A percentile compares a stretch with the other conserved stretches of the same genome.
Evolutionary conservation across 2,797 vertebrate genomes (phyloP).

Genomic region (Sternarchorhynchus goeldii): DNA sequence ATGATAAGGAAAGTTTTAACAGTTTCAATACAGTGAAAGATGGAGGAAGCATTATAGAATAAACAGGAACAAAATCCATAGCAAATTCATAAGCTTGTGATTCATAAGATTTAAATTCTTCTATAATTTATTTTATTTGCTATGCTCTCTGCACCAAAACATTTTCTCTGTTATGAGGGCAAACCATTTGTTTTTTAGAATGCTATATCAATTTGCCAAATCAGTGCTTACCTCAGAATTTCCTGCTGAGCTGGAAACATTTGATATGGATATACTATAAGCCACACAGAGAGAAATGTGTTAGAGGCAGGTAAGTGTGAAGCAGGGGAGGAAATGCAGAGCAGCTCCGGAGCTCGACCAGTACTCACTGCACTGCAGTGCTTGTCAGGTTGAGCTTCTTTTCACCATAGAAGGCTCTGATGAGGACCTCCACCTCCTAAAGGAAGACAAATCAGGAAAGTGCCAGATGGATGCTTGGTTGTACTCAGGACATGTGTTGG

Average conservation of each 20-base stretch:
- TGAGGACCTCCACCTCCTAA: conserved; percentile 68
- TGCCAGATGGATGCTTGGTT: background rate
- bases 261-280: conserved; percentile 62
- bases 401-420: conserved; percentile 75
- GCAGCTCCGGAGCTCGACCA: background rate
- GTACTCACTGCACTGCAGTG: conserved; percentile 67
- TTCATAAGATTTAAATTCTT: too few relatives aligned
- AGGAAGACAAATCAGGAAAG: conserved; percentile 18
- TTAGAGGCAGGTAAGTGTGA: background rate
- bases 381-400: conserved; percentile 77
- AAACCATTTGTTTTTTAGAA: too few relatives aligned
- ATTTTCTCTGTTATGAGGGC: too few relatives aligned
- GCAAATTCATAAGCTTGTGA: too few relatives aligned
- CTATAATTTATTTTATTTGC: background rate
- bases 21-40: background rate
- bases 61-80: background rate
- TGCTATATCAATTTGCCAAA: background rate
- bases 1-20: conserved; percentile 37
- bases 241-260: conserved; percentile 50
- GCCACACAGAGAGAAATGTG: conserved; percentile 8
- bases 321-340: background rate
- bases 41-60: background rate
- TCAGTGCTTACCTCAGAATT: conserved; percentile 43
- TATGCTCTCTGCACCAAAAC: too few relatives aligned
- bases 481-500: background rate